Evolutionary conservation across 2,888 invertebrate genomes (phyloP), one percentile per base, ranked within the genome.

Genomic region (Andrena camellia): DNA sequence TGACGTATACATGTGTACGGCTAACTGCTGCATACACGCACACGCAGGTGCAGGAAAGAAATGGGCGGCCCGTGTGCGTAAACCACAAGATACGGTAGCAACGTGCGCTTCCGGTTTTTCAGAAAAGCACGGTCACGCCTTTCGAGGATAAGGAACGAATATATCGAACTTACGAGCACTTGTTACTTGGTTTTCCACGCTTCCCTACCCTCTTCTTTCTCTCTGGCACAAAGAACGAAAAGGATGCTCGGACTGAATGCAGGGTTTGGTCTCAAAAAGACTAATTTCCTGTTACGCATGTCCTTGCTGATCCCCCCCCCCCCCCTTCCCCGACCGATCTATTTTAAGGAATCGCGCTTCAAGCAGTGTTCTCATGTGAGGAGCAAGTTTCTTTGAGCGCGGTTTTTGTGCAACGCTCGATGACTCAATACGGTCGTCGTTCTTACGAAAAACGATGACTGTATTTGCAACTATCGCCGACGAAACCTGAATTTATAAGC

Each of bases 101-200:
- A 85, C 62, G 70, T 48, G 67, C 52, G 71, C 81, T 89, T 86
- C 87, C 83, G 84, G 77, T 77, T 84, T 85, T 78, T 79, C 57
- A 62, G 83, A 81, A 81, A 81, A 80, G 67, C 48, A 62, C 52
- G 78, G 74, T 71, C 75, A 82, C 82, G 68, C 68, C 75, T 78
- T 72, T 71, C 59, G 35, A 57, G 20, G 48, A 17, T 71, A 23
- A 13, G 68, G 71, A 63, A 71, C 13, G 35, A 71, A 75, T 26
- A 23, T 33, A 48, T 67, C 5, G 42, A 50, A 82, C 67, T 80
- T 73, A 79, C 62, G 29, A 31, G 67, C 20, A 54, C 57, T 35
- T 42, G 29, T 23, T 13, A 26, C 20, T 20, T 42, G 42, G 20
- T 54, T 29, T 42, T 42, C 4, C 8, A 13, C 5, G 10, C 23